These are phyloP conservation scores for Cephus nigrinus DNA, from an alignment of 2,888 invertebrate genomes.

Conservation along the genomic window DNA sequence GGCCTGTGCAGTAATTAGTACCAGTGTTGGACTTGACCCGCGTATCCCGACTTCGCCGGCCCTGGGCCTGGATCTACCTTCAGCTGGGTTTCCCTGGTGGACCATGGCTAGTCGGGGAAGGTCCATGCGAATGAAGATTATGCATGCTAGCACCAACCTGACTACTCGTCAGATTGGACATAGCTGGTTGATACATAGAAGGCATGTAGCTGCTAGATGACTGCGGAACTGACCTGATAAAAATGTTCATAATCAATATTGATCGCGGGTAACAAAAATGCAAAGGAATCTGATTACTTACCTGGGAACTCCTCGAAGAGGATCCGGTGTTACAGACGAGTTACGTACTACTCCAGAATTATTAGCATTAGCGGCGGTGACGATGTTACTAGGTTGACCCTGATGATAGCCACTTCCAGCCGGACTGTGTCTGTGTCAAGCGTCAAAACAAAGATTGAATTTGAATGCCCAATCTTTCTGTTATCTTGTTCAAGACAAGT, in stretches of 20 bases:
- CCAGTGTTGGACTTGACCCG: neutral
- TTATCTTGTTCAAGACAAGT: neutral
- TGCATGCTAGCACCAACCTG: conserved; percentile 52
- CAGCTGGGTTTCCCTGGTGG: conserved; percentile 56
- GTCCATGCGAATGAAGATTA: conserved; percentile 55
- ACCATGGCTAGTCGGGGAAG: conserved; percentile 54
- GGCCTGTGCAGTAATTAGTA: neutral
- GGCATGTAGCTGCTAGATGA: conserved; percentile 54
- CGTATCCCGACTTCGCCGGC: neutral
- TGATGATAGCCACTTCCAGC: conserved; percentile 59
- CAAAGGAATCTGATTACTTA: conserved; percentile 22
- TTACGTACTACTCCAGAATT: conserved; percentile 62
- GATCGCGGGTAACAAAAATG: neutral
- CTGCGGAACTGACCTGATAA: conserved; percentile 48
- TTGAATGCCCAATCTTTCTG: neutral
- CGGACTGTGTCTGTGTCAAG: conserved; percentile 54
- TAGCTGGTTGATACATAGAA: conserved; percentile 54
- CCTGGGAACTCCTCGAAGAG: conserved; percentile 53
- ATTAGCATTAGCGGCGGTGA: conserved; percentile 55
- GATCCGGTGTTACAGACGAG: conserved; percentile 61
- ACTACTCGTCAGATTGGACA: conserved; percentile 51
- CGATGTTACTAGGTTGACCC: conserved; percentile 58
- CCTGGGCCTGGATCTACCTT: conserved; percentile 43
- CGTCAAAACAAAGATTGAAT: neutral
- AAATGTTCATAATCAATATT: neutral